Evolutionary conservation across 1,140 invertebrate genomes (phyloP).

Genomic region (Cheumatopsyche charites): DNA sequence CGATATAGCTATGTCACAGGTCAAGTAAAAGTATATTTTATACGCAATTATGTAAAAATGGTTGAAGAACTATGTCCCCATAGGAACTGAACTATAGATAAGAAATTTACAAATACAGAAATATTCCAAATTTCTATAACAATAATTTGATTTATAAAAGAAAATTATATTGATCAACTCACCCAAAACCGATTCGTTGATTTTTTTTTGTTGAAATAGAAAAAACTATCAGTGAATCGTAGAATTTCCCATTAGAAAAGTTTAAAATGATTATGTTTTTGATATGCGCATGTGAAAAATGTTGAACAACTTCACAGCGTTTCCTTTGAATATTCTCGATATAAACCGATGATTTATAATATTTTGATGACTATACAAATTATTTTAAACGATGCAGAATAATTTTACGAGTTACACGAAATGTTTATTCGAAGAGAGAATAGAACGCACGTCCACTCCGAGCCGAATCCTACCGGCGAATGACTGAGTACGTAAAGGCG

Average conservation of each 20-base stretch:
- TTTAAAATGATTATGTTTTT: neutral
- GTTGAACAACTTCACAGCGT: too few relatives aligned
- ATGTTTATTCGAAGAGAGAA: neutral
- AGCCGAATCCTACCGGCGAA: conserved; percentile 15
- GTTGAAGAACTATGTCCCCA: neutral
- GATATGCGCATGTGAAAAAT: neutral
- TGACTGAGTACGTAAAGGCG: neutral
- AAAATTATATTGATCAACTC: too few relatives aligned
- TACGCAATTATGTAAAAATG: conserved; percentile 2
- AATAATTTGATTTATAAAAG: neutral
- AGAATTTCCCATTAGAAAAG: conserved; percentile 3
- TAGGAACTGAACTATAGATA: too few relatives aligned
- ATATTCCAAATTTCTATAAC: neutral
- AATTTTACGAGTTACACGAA: neutral
- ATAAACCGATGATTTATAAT: neutral
- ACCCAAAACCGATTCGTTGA: neutral
- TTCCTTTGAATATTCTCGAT: too few relatives aligned
- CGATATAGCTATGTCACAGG: neutral
- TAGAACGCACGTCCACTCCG: neutral
- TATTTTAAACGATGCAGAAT: too few relatives aligned
- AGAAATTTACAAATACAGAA: neutral
- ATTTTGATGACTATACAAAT: too few relatives aligned
- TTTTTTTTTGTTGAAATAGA: neutral
- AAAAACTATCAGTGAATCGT: neutral
- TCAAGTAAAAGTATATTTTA: conserved; percentile 8